These are phyloP conservation scores for Pachycephala philippinensis DNA, from an alignment of 2,113 vertebrate genomes.

Conservation along the genomic window DNA sequence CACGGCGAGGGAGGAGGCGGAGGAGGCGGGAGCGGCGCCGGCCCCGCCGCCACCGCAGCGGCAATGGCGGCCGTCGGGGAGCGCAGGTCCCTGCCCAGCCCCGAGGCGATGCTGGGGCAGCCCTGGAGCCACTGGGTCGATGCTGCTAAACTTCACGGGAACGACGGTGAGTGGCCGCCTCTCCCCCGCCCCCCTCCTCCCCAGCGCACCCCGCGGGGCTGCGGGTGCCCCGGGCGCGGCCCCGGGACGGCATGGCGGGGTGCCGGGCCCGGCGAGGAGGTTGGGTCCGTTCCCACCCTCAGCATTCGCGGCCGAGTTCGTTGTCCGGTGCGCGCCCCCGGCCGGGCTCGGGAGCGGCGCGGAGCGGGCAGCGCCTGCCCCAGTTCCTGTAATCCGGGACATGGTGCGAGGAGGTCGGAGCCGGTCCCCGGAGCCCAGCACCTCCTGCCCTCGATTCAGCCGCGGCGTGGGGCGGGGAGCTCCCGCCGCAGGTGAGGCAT, in stretches of 20 bases:
- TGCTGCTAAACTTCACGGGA: slow-evolving; percentile 89
- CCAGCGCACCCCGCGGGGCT: background rate
- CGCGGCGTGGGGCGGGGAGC: background rate
- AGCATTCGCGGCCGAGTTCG: background rate
- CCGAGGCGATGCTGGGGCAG: slow-evolving; percentile 93
- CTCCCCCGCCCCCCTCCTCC: background rate
- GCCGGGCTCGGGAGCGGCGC: background rate
- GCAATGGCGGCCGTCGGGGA: slow-evolving; percentile 94
- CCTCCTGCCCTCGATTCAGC: background rate
- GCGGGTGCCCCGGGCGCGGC: background rate
- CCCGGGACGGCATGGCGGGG: background rate
- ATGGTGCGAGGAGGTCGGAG: background rate
- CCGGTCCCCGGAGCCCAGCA: background rate
- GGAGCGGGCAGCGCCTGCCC: background rate
- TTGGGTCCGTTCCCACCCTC: background rate
- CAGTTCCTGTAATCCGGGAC: slow-evolving; percentile 56
- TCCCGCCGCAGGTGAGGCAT: background rate
- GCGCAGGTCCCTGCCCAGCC: slow-evolving; percentile 92
- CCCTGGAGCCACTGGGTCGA: slow-evolving; percentile 96
- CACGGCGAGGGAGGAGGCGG: slow-evolving; percentile 61
- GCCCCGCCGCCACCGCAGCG: slow-evolving; percentile 72
- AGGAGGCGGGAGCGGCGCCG: slow-evolving; percentile 41
- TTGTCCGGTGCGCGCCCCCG: background rate
- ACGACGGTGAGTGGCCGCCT: slow-evolving; percentile 84
- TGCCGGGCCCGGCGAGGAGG: background rate